Evolutionary conservation across 2,888 invertebrate genomes (phyloP).

Genomic region (Agriopis aurantiaria): DNA sequence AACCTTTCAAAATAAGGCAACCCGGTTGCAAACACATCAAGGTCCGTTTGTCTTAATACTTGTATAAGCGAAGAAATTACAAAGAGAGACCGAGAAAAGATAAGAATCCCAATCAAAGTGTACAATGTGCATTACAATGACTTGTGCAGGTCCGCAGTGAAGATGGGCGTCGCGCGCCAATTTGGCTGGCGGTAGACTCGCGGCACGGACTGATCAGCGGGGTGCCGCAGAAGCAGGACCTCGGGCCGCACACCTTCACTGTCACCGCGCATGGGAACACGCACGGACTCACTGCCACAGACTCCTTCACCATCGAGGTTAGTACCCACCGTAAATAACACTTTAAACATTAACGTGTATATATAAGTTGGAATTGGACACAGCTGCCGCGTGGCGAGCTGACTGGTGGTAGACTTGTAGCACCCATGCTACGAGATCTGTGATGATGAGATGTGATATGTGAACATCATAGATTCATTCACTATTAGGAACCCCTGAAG

Average conservation of each 20-base stretch:
- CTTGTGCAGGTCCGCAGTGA: constrained; percentile 70
- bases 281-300: constrained; percentile 85
- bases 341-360: background rate
- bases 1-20: too few relatives aligned
- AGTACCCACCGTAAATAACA: background rate
- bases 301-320: constrained; percentile 90
- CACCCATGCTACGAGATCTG: background rate
- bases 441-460: too few relatives aligned
- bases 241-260: constrained; percentile 89
- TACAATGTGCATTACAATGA: background rate
- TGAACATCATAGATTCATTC: too few relatives aligned
- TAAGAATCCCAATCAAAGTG: background rate
- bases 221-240: constrained; percentile 89
- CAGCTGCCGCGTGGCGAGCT: too few relatives aligned
- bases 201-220: constrained; percentile 90
- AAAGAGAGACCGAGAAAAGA: too few relatives aligned
- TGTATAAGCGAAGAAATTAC: background rate
- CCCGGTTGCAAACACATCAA: too few relatives aligned
- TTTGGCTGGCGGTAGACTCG: constrained; percentile 91
- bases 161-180: constrained; percentile 81
- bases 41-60: background rate
- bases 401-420: too few relatives aligned
- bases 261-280: constrained; percentile 85
- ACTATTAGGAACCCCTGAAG: too few relatives aligned
- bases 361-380: too few relatives aligned